Base-by-base conservation (phyloP, 2,797 vertebrate species). In the Sphenodon punctatus region DNA sequence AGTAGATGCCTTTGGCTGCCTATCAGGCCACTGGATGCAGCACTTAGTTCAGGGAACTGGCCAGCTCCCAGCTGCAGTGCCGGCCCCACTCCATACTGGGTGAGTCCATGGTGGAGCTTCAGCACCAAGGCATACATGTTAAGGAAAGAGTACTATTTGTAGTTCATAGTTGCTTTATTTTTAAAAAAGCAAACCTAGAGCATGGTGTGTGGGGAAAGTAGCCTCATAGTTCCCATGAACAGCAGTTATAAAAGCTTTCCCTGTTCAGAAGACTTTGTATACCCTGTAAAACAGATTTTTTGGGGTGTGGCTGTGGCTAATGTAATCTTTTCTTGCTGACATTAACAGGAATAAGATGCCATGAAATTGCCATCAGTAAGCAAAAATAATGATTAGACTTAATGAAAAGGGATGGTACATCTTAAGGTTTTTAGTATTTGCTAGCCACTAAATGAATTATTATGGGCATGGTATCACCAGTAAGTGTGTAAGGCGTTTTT, bases 341-440 rank as follows among this genome's bases (percentile, higher is more conserved):
- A 11, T 45, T 23, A 42, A 63, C 34, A 20, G 22, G 25, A 32
- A 19, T 34, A 59, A 25, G 60, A 58, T 69, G 17, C 23, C 8
- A 46, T 58, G 17, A 53, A 32, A 45, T 34, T 63, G 8, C 14
- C 41, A 38, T 5, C 17, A 27, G 27, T 46, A 13, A 72, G 45
- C 39, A 58, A 74, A 89, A 4, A 1, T 4, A 48, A 59, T 3
- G 27, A 65, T 16, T 41, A 42, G 45, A 75, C 23, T 30, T 27
- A 71, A 0, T 81, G 80, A 82, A 94, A 94, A 95, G 87, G 89
- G 83, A 88, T 85, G 45, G 89, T 89, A 84, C 60, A 87, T 85
- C 77, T 93, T 87, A 83, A 86, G 20, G 17, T 36, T 8, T 2
- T 3, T 10, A 53, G 19, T 45, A 78, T 36, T 66, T 89, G 80